Evolutionary conservation across 2,888 invertebrate species (phyloP).

Genomic region (Lagria hirta): DNA sequence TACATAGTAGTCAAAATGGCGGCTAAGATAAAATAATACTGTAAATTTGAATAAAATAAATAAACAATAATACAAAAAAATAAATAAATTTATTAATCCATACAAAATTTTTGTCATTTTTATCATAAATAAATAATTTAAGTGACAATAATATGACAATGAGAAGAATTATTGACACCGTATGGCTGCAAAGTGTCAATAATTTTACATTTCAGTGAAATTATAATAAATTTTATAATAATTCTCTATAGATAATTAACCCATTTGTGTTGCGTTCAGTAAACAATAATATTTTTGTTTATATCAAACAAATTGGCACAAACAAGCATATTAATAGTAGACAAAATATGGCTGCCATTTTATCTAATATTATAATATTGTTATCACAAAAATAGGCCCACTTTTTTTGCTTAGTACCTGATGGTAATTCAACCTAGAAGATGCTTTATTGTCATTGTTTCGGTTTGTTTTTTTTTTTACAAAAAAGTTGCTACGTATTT

Average conservation of each 20-base stretch:
- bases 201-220: too few species aligned
- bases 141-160: too few species aligned
- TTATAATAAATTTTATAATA: too few species aligned
- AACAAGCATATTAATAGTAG: conserved; percentile 22
- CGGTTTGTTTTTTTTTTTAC: conserved; percentile 15
- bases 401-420: conserved; percentile 31
- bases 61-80: conserved; percentile 24
- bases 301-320: conserved; percentile 29
- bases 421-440: conserved; percentile 6
- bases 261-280: too few species aligned
- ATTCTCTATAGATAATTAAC: too few species aligned
- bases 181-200: conserved; percentile 16
- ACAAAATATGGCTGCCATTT: conserved; percentile 45
- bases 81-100: conserved; percentile 24
- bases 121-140: too few species aligned
- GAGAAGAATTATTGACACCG: conserved; percentile 7
- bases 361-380: conserved; percentile 23
- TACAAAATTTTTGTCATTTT: conserved; percentile 21
- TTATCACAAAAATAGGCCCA: conserved; percentile 37
- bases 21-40: too few species aligned
- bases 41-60: too few species aligned
- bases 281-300: too few species aligned
- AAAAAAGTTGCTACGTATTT: conserved; percentile 6
- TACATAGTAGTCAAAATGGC: too few species aligned
- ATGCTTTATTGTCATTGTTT: conserved; percentile 19